Evolutionary conservation across 2,113 vertebrate species (phyloP).

Genomic region (Chauna torquata): DNA sequence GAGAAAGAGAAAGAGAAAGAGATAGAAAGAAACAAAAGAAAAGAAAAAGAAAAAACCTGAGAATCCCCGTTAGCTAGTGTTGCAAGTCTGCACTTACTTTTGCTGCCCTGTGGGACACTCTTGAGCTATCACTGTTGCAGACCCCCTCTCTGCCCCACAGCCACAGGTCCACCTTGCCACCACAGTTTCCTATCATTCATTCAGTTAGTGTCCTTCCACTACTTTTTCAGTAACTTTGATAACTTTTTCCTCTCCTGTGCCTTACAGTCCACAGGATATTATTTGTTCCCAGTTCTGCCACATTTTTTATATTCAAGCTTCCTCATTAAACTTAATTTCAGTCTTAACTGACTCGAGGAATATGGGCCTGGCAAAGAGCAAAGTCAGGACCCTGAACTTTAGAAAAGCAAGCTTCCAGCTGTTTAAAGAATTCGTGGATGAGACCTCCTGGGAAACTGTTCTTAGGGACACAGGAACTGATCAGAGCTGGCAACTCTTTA

Average conservation of each 20-base stretch:
- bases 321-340: background rate
- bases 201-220: background rate
- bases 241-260: background rate
- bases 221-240: background rate
- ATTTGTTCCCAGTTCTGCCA: background rate
- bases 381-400: no score
- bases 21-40: no score
- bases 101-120: background rate
- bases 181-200: background rate
- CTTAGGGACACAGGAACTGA: no score
- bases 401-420: no score
- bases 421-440: no score
- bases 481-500: no score
- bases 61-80: background rate
- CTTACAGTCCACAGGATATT: background rate
- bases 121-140: background rate
- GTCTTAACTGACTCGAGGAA: background rate
- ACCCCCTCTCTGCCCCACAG: background rate
- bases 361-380: no score
- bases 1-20: no score
- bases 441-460: no score
- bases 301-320: background rate
- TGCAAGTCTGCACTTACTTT: background rate
- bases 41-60: background rate
- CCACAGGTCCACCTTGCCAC: fast-evolving